A percentile compares a stretch with the other conserved stretches of the same genome.
Evolutionary conservation across 1,140 invertebrate genomes (phyloP).

Genomic region (Penaeus vannamei): DNA sequence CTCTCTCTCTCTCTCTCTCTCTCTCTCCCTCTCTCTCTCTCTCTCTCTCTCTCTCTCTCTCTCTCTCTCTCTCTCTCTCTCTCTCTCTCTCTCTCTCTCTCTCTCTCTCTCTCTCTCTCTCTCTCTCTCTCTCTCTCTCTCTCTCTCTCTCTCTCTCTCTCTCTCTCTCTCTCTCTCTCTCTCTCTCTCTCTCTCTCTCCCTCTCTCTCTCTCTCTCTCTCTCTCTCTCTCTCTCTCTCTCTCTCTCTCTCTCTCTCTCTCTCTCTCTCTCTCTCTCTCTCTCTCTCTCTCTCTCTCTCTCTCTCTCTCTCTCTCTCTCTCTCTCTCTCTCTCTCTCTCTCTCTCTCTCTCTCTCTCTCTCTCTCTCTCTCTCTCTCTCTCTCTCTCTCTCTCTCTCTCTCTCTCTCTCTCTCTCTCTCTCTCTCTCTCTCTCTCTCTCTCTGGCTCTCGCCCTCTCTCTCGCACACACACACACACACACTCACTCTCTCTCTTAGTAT

Average conservation of each 20-base stretch:
- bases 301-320: slow-evolving; percentile 2
- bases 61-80: no score
- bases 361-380: slow-evolving; percentile 1
- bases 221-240: neutral
- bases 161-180: neutral
- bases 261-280: neutral
- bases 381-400: no score
- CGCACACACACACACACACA: no score
- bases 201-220: neutral
- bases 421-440: no score
- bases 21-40: neutral
- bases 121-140: no score
- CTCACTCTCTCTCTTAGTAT: no score
- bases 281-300: neutral
- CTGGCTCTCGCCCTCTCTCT: no score
- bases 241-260: neutral
- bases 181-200: neutral
- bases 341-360: neutral
- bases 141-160: neutral
- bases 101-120: no score
- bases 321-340: neutral
- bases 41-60: no score
- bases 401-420: no score
- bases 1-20: neutral
- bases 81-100: no score